Evolutionary conservation across 2,888 invertebrate genomes (phyloP), one percentile per base, ranked within the genome.

Genomic region (Diadromus collaris): DNA sequence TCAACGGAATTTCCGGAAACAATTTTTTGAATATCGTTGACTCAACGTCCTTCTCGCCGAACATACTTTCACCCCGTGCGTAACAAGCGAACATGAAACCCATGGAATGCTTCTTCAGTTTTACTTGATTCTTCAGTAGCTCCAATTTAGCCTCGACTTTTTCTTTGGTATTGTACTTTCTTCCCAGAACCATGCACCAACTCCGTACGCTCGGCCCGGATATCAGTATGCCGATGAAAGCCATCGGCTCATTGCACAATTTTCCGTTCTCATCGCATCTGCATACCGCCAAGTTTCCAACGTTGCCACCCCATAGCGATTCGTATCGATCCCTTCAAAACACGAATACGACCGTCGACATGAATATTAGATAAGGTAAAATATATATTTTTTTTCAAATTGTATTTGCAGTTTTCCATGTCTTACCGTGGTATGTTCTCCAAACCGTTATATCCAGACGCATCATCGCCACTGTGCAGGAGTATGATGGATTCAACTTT

Each of bases 31-130:
- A 90, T 29, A 87, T 84, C 27, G 76, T 72, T 0, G 89, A 84
- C 76, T 90, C 90, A 7, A 87, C 83, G 46, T 87, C 70, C 13
- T 79, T 70, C 9, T 85, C 84, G 0, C 44, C 0, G 6, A 83
- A 84, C 80, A 84, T 83, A n/a, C 48, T n/a, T 19, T 73, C 27
- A 0, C 87, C 87, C 4, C 90, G 86, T 32, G 84, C 89, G 21
- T 79, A 83, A 69, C 90, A 90, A 0, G 88, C 86, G 63, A 89
- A 89, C 89, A 90, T 90, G 19, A 89, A 82, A 58, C 86, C 90
- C 24, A 88, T 65, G 4, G 87, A 85, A 75, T 88, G 82, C 81
- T 87, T 90, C 58, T 84, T 85, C 46, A 90, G 80, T 19, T 84
- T 54, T 16, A 90, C 82, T 13, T 80, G 60, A 4, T 84, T 72